Evolutionary conservation across 2,797 vertebrate genomes (phyloP), one percentile per base, ranked within the genome.

Genomic region (Lates japonicus): DNA sequence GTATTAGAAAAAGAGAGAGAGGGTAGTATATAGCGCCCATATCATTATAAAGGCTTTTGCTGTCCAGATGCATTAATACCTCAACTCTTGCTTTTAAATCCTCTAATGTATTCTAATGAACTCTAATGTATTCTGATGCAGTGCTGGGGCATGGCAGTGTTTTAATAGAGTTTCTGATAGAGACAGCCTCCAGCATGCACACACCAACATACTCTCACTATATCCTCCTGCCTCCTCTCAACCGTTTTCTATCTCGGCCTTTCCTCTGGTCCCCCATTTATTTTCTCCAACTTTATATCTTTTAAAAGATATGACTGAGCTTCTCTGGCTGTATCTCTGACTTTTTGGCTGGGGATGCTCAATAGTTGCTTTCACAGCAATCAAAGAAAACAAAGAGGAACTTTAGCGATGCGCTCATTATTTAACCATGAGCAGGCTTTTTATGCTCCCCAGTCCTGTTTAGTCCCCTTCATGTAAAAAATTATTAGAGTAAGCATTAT

Each of bases 71-170:
- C 91, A 90, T 93, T 92, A 92, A 90, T 88, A 90, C 88, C 90
- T 89, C 66, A 74, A 88, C 81, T 87, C 84, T 59, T 89, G 88
- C 86, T 88, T 90, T 93, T 93, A 92, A 94, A 93, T 86, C 92
- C 90, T 90, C 88, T 95, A 90, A 93, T 94, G 92, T 93, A 93
- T 94, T 94, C 87, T 93, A 92, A 95, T 93, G 94, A 92, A 91
- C 93, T 89, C 85, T 94, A 93, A 93, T 94, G 92, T 93, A 94
- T 94, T 94, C 91, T 82, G 90, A 94, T 90, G 88, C 89, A 82
- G 86, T 58, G 0, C 85, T 81, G 67, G 86, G 84, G 70, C 83
- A 90, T 81, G 87, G 85, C 83, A 85, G 87, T 85, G 90, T 91
- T 94, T 92, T 93, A 90, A 93, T 92, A 89, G 90, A 87, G 85